A percentile compares a stretch with the other conserved stretches of the same genome.
phyloP scores from a whole-genome alignment of 2,888 invertebrate genomes.

The Ochropleura leucogaster region DNA sequence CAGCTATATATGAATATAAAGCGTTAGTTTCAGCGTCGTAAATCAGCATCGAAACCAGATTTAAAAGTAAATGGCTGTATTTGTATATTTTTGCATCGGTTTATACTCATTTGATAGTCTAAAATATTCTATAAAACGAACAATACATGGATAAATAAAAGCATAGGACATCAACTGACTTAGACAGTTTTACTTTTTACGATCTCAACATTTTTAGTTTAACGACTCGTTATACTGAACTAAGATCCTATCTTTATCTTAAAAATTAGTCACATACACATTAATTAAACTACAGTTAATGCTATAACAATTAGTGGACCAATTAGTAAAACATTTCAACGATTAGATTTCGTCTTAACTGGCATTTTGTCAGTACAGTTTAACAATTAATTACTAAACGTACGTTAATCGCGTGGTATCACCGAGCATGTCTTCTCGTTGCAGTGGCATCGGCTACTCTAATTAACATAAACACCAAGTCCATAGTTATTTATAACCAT shows the following conservation, averaged over 20 bases:
- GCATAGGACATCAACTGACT: not conserved
- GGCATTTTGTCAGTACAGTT: constrained; percentile 43
- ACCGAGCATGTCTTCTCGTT: constrained; percentile 66
- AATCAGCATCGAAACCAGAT: constrained; percentile 56
- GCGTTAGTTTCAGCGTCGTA: constrained; percentile 48
- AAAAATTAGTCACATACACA: constrained; percentile 31
- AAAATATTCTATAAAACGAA: constrained; percentile 28
- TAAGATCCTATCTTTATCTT: constrained; percentile 18
- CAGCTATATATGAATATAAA: constrained; percentile 49
- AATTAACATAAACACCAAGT: constrained; percentile 88
- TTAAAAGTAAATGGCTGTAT: constrained; percentile 49
- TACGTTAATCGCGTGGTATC: constrained; percentile 51
- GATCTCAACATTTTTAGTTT: not conserved
- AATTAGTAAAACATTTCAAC: constrained; percentile 54
- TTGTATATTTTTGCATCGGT: constrained; percentile 56
- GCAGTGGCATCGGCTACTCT: constrained; percentile 84
- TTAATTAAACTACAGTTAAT: constrained; percentile 40
- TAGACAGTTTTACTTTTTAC: not conserved
- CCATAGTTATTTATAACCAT: constrained; percentile 79
- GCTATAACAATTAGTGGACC: constrained; percentile 39
- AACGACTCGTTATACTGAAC: constrained; percentile 3
- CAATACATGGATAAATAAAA: constrained; percentile 10
- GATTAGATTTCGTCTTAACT: constrained; percentile 52
- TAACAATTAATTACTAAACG: constrained; percentile 59
- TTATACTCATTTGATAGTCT: constrained; percentile 8